phyloP scores from a whole-genome alignment of 2,113 vertebrate genomes.

The Chloebia gouldiae region DNA sequence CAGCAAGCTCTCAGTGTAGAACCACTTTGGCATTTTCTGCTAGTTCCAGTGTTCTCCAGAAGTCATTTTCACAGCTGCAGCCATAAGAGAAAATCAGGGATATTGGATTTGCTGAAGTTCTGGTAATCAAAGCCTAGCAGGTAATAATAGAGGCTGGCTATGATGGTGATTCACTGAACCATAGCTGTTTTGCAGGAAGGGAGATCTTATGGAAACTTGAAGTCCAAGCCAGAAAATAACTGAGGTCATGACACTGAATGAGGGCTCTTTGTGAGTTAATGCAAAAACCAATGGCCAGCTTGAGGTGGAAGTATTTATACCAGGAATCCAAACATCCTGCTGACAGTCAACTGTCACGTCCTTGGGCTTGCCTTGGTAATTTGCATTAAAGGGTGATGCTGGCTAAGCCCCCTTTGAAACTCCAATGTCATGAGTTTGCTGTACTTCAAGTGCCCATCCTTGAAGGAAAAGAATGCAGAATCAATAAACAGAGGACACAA shows the following conservation, averaged over 20 bases:
- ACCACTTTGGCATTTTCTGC: background rate
- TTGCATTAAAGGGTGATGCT: background rate
- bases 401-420: background rate
- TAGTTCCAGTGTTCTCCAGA: background rate
- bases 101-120: conserved; percentile 26
- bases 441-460: background rate
- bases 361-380: background rate
- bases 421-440: background rate
- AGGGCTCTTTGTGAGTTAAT: background rate
- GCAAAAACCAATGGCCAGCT: background rate
- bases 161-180: conserved; percentile 4
- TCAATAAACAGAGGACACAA: background rate
- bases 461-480: background rate
- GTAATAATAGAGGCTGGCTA: background rate
- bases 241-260: background rate
- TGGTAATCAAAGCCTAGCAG: conserved; percentile 39
- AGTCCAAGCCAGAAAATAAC: background rate
- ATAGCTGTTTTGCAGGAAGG: conserved; percentile 1
- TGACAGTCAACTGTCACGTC: background rate
- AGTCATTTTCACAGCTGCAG: conserved; percentile 31
- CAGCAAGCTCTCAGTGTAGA: background rate
- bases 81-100: background rate
- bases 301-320: background rate
- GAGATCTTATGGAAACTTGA: background rate
- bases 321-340: background rate